Evolutionary conservation across 2,113 vertebrate species (phyloP).

Genomic region (Syngnathoides biaculeatus): DNA sequence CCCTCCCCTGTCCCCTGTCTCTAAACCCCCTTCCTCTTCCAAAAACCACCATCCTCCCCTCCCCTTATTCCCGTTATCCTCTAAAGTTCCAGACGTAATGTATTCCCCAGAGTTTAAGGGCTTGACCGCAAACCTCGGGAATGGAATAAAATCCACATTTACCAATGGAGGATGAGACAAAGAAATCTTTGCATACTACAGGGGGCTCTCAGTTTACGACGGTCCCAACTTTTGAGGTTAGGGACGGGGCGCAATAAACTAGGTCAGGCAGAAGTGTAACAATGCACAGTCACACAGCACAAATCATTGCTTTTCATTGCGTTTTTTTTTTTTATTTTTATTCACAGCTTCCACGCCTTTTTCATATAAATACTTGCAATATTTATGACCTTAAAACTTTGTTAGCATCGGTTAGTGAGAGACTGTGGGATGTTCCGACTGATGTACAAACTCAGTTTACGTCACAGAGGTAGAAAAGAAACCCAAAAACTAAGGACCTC

Average conservation of each 20-base stretch:
- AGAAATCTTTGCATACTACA: slow-evolving; percentile 9
- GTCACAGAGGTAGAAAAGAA: neutral
- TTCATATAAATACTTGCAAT: neutral
- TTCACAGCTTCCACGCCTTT: neutral
- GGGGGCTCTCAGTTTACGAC: neutral
- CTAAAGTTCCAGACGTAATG: slow-evolving; percentile 70
- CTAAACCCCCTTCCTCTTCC: slow-evolving; percentile 7
- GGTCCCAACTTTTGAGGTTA: neutral
- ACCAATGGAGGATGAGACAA: slow-evolving; percentile 21
- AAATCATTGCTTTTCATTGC: neutral
- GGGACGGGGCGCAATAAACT: neutral
- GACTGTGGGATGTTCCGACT: too few species aligned
- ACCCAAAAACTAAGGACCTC: too few species aligned
- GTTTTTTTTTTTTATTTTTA: neutral
- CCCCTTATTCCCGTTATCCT: slow-evolving; percentile 24
- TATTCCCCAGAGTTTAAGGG: slow-evolving; percentile 62
- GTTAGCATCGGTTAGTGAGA: too few species aligned
- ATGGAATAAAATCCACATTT: slow-evolving; percentile 57
- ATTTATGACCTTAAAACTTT: too few species aligned
- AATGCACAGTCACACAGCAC: neutral
- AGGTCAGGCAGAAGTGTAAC: neutral
- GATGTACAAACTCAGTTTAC: neutral
- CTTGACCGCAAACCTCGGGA: slow-evolving; percentile 50
- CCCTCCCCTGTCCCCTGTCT: slow-evolving; percentile 16
- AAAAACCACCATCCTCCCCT: slow-evolving; percentile 24